These are phyloP conservation scores for Heterotilapia buettikoferi DNA, from an alignment of 2,113 vertebrate species.

Conservation along the genomic window DNA sequence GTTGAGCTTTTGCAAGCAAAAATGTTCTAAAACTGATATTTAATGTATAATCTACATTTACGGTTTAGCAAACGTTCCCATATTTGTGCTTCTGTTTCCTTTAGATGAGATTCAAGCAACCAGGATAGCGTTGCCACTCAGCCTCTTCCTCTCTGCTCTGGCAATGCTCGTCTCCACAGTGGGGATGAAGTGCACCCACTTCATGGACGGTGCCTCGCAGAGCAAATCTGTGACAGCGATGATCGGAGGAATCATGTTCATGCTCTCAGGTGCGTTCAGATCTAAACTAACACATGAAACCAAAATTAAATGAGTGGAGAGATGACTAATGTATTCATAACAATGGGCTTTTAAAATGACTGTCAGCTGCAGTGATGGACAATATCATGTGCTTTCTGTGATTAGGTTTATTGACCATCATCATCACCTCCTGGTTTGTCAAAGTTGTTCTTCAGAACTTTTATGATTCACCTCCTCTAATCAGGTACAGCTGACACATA, in stretches of 20 bases:
- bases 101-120: conserved; percentile 80
- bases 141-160: conserved; percentile 77
- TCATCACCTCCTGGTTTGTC: conserved; percentile 86
- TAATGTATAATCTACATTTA: background rate
- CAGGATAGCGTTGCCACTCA: conserved; percentile 80
- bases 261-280: conserved; percentile 76
- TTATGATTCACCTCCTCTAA: background rate
- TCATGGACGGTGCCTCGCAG: conserved; percentile 75
- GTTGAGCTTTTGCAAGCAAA: background rate
- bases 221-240: conserved; percentile 78
- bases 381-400: background rate
- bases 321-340: rapidly evolving
- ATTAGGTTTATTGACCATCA: conserved; percentile 78
- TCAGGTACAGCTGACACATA: conserved; percentile 9
- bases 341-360: background rate
- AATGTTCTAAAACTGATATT: background rate
- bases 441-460: conserved; percentile 61
- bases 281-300: background rate
- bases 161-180: conserved; percentile 72
- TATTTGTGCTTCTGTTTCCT: background rate
- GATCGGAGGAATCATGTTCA: conserved; percentile 77
- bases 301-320: background rate
- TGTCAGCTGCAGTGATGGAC: background rate
- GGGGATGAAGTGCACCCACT: conserved; percentile 91
- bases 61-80: background rate